Evolutionary conservation across 2,797 vertebrate genomes (phyloP).

Genomic region (Nyctalus aviator): DNA sequence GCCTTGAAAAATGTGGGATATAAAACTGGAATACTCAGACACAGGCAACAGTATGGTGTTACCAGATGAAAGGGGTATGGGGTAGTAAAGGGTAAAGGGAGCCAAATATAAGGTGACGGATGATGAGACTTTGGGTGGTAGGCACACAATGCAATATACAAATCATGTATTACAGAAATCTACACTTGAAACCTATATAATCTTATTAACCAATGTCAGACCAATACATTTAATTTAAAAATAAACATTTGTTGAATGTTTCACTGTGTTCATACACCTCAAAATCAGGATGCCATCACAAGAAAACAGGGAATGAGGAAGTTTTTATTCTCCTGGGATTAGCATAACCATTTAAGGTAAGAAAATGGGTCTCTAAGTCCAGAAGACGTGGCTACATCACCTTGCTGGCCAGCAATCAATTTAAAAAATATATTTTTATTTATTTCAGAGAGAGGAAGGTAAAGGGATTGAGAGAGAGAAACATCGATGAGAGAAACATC

Average conservation of each 20-base stretch:
- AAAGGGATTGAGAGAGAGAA: too few relatives aligned
- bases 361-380: background rate
- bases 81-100: background rate
- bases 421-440: too few relatives aligned
- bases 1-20: background rate
- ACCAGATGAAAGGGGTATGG: background rate
- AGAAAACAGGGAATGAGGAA: background rate
- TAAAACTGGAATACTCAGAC: background rate
- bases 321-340: background rate
- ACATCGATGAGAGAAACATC: too few relatives aligned
- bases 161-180: background rate
- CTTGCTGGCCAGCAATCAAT: background rate
- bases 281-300: constrained; percentile 34
- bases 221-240: background rate
- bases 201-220: background rate
- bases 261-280: background rate
- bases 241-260: constrained; percentile 15
- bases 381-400: background rate
- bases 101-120: background rate
- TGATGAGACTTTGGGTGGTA: background rate
- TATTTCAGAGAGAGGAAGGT: too few relatives aligned
- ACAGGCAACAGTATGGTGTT: background rate
- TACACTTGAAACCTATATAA: background rate
- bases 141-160: background rate
- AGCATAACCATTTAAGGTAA: background rate